A percentile compares a stretch with the other conserved stretches of the same genome.
These are phyloP conservation scores for Pseudonaja textilis DNA, from an alignment of 2,113 vertebrate species.

Conservation along the genomic window DNA sequence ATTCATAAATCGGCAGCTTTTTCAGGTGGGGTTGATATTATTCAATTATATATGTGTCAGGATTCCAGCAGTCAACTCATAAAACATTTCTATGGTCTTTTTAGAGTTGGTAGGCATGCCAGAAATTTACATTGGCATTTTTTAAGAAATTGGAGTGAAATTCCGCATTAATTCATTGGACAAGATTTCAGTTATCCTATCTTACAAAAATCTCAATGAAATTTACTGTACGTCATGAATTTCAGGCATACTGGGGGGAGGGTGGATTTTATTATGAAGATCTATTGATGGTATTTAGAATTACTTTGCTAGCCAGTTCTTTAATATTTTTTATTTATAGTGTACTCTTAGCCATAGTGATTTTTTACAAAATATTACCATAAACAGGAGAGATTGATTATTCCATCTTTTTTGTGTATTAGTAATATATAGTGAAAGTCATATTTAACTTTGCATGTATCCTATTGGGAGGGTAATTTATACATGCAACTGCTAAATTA, in stretches of 20 bases:
- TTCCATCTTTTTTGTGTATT: not conserved
- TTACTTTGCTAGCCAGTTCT: not conserved
- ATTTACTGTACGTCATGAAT: not conserved
- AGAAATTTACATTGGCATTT: not conserved
- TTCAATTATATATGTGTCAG: not conserved
- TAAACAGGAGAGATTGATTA: not conserved
- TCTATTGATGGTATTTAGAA: not conserved
- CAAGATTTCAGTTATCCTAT: not conserved
- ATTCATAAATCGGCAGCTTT: not conserved
- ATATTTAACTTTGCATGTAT: not conserved
- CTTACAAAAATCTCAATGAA: not conserved
- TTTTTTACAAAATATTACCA: not conserved
- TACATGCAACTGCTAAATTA: not conserved
- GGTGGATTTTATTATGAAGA: not conserved
- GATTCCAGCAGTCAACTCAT: too few species aligned
- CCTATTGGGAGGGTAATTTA: not conserved
- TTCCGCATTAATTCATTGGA: not conserved
- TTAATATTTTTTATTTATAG: not conserved
- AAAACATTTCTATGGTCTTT: too few species aligned
- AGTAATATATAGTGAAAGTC: not conserved
- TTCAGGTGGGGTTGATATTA: not conserved
- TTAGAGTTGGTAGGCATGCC: not conserved
- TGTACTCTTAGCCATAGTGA: not conserved
- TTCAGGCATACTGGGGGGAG: not conserved
- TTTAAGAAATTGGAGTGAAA: not conserved